Evolutionary conservation across 1,140 invertebrate genomes (phyloP).

Genomic region (Odontomachus brunneus): DNA sequence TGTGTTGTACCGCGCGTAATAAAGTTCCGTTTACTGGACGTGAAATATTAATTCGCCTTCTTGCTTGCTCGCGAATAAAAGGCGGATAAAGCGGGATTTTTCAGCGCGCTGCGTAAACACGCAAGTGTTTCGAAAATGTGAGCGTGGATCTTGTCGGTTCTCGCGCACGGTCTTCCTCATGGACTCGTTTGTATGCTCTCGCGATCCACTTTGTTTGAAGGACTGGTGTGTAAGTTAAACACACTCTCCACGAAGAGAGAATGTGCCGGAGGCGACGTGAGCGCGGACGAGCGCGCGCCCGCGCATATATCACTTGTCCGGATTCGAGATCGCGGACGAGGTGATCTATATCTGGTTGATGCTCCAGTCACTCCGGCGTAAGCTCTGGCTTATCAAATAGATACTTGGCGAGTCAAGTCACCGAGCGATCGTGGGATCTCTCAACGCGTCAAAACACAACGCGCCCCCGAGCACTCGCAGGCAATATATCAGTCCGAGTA

Average conservation of each 20-base stretch:
- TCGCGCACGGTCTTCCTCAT: not conserved
- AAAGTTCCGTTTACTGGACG: not conserved
- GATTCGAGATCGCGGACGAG: constrained; percentile 7
- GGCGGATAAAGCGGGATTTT: not conserved
- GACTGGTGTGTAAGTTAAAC: not conserved
- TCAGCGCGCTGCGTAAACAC: too few relatives aligned
- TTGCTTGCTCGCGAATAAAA: not conserved
- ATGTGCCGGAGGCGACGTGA: too few relatives aligned
- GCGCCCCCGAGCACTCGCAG: too few relatives aligned
- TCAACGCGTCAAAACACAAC: not conserved
- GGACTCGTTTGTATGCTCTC: not conserved
- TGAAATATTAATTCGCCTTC: constrained; percentile 21
- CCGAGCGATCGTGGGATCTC: constrained; percentile 24
- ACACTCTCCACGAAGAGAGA: not conserved
- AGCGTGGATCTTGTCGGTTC: not conserved
- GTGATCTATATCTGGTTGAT: constrained; percentile 13
- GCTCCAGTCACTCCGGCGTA: not conserved
- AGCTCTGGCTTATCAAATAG: constrained; percentile 30
- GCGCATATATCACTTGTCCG: constrained; percentile 1
- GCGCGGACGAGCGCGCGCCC: not conserved
- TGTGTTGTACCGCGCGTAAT: not conserved
- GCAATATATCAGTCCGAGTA: not conserved
- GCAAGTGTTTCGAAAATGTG: too few relatives aligned
- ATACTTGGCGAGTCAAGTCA: constrained; percentile 28
- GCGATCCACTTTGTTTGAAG: not conserved